Conservation (phyloP, 2,888 invertebrate genomes). For the Laothoe populi region DNA sequence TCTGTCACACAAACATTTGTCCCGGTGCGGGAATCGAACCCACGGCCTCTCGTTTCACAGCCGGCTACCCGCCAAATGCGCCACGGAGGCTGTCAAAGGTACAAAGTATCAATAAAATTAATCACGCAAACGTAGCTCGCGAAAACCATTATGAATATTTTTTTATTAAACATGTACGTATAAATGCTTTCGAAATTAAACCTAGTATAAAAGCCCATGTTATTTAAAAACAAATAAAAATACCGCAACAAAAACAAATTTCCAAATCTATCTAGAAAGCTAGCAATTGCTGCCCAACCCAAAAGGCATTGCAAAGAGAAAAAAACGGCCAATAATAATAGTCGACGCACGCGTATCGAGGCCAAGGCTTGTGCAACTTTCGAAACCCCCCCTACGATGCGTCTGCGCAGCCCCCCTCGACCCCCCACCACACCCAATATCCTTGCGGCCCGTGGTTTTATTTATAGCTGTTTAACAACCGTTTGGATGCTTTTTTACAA, state of each 20-base stretch:
- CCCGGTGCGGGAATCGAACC: no score
- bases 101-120: no score
- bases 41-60: no score
- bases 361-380: slow-evolving; percentile 80
- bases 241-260: background rate
- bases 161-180: no score
- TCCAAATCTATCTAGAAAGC: slow-evolving; percentile 22
- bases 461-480: slow-evolving; percentile 46
- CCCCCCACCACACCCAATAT: slow-evolving; percentile 35
- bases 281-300: slow-evolving; percentile 12
- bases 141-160: no score
- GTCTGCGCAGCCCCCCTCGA: slow-evolving; percentile 34
- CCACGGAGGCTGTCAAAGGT: no score
- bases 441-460: slow-evolving; percentile 44
- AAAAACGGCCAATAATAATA: slow-evolving; percentile 46
- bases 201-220: no score
- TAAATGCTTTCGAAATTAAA: background rate
- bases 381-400: slow-evolving; percentile 57
- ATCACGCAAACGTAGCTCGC: no score
- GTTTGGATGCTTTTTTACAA: slow-evolving; percentile 41
- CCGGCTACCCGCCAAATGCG: no score
- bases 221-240: background rate
- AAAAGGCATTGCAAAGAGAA: slow-evolving; percentile 25
- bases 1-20: no score
- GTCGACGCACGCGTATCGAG: slow-evolving; percentile 56